A percentile compares a stretch with the other conserved stretches of the same genome.
These are phyloP conservation scores for Atopsyche davidsoni DNA, from an alignment of 1,140 invertebrate genomes.

Conservation along the genomic window DNA sequence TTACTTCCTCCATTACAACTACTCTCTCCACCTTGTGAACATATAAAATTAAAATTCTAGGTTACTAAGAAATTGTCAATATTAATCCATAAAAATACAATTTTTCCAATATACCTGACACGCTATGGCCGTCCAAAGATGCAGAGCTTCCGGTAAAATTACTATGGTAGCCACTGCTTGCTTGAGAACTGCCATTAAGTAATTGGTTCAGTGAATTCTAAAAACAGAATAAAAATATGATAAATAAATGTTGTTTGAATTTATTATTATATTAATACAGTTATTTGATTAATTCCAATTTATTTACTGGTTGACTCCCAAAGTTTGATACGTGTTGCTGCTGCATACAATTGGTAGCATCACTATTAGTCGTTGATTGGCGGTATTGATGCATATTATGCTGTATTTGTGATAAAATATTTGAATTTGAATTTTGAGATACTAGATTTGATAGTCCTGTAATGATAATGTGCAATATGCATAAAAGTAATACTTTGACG, in stretches of 20 bases:
- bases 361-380: not conserved
- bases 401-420: too few species aligned
- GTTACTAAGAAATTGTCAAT: not conserved
- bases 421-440: too few species aligned
- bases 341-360: too few species aligned
- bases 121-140: slow-evolving; percentile 43
- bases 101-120: slow-evolving; percentile 40
- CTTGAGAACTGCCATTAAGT: slow-evolving; percentile 42
- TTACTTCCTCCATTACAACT: slow-evolving; percentile 34
- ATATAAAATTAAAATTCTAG: not conserved
- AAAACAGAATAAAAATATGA: too few species aligned
- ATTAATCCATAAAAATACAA: not conserved
- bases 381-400: slow-evolving; percentile 1
- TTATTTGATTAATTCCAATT: too few species aligned
- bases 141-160: slow-evolving; percentile 48
- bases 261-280: too few species aligned
- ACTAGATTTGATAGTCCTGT: too few species aligned
- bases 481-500: too few species aligned
- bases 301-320: slow-evolving; percentile 20
- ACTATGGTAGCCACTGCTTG: slow-evolving; percentile 48
- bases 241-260: too few species aligned
- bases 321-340: slow-evolving; percentile 6
- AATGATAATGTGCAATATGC: too few species aligned
- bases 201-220: slow-evolving; percentile 39
- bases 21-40: slow-evolving; percentile 32